Evolutionary conservation across 2,113 vertebrate genomes (phyloP), one percentile per base, ranked within the genome.

Genomic region (Shinisaurus crocodilurus): DNA sequence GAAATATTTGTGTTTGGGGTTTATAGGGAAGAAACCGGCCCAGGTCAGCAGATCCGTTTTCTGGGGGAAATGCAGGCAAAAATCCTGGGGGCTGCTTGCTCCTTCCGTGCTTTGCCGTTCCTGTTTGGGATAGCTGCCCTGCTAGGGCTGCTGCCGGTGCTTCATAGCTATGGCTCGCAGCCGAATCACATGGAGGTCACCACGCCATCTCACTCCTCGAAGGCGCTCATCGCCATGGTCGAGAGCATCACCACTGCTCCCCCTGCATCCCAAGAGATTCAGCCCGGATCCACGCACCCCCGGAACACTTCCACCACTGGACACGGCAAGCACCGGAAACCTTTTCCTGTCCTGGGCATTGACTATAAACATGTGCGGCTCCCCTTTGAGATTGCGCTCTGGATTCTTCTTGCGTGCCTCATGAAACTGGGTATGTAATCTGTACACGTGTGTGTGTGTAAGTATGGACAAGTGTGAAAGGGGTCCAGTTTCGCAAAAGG

Each of bases 371-470:
- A 97, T 40, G 96, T 99, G 20, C 97, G 96, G 48, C 34, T n/a
- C 6, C 98, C 98, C 16, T 99, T 99, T 60, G 98, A 98, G 92
- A 98, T 99, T 75, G 95, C 98, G 0, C 93, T 99, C 48, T 99
- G 99, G 99, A 98, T 99, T 82, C 98, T 99, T 15, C 96, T 99
- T 82, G 99, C 99, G 57, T 99, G 98, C 57, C 93, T 99, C 70
- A 99, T 99, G 98, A 99, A 99, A 94, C 97, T 99, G 93, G 99
- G 99, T 99, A 96, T 97, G 99, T 96, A 7, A 40, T 87, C 57
- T 43, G 6, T 77, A 70, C 8, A 23, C 50, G 79, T 23, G 37
- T 37, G 27, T 40, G 65, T 77, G 32, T 54, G 45, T 89, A 79
- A 80, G 69, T 87, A 32, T 81, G 54, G 43, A 70, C n/a, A 3